Evolutionary conservation across 2,113 vertebrate genomes (phyloP), one percentile per base, ranked within the genome.

Genomic region (Cygnus atratus): DNA sequence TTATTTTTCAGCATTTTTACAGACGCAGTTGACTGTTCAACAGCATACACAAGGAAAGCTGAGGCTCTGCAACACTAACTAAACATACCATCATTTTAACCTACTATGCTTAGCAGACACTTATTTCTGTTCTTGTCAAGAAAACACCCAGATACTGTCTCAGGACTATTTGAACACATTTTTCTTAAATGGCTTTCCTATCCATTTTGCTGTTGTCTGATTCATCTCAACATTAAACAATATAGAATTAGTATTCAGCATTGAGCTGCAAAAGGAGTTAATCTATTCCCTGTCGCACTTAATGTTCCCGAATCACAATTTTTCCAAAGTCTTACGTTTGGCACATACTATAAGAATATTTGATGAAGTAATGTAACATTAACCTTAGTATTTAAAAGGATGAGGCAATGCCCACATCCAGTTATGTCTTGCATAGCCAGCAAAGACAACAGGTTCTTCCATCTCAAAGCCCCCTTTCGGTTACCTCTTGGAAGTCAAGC

Each of bases 401-500:
- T 0, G 0, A 74, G 12, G 5, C 37, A 33, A 24, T 3, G 5
- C 50, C n/a, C 68, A 78, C 13, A 22, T 5, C 24, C 58, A 17
- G 5, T 0, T 18, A 55, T 54, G n/a, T 12, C 13, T 6, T 37
- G 37, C 9, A 37, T 37, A 37, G 37, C 37, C 37, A 83, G 1
- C 24, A 41, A 26, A 61, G 5, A 1, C 9, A 66, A 33, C 9
- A 73, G 35, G 7, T 33, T 15, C 13, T n/a, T n/a, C 52, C n/a
- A 13, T 15, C 7, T 10, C 70, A 79, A 35, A 50, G 59, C 9
- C 5, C 5, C 4, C 5, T 7, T 41, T 6, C 31, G 37, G 52
- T 81, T 93, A 97, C 97, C 92, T 82, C 46, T 33, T 96, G 95
- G 79, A 97, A 96, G 20, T 46, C 26, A 7, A 62, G 17, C 0